Percentiles rank a stretch among this genome's conserved stretches.
Conservation (phyloP, 1,140 invertebrate genomes). For the Alviniconcha marisindica region DNA sequence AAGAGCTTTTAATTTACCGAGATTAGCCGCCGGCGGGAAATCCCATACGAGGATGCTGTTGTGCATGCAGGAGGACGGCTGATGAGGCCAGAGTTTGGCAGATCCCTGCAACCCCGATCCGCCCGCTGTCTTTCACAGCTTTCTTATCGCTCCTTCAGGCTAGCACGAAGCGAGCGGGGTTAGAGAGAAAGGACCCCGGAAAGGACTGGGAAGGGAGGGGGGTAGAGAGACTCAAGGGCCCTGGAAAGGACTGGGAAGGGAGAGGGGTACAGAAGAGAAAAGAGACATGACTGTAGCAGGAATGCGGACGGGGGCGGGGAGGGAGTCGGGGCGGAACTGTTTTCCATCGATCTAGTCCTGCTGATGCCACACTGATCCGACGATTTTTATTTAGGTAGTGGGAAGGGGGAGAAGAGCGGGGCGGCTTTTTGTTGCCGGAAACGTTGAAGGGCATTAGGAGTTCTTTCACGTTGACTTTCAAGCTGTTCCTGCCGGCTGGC, state of each 20-base stretch:
- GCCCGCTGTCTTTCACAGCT: constrained; percentile 5
- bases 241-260: not conserved
- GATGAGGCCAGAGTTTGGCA: not conserved
- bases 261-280: not conserved
- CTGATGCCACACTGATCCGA: too few species aligned
- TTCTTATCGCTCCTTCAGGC: constrained; percentile 8
- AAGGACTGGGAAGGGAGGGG: not conserved
- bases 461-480: too few species aligned
- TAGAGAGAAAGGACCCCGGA: not conserved
- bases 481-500: too few species aligned
- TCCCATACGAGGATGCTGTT: not conserved
- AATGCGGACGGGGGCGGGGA: not conserved
- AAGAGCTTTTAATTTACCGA: constrained; percentile 40
- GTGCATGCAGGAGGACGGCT: constrained; percentile 2
- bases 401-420: too few species aligned
- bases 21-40: constrained; percentile 31
- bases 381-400: too few species aligned
- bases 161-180: not conserved
- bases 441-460: too few species aligned
- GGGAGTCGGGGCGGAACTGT: too few species aligned
- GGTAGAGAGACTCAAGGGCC: not conserved
- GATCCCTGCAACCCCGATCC: not conserved
- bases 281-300: not conserved
- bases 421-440: too few species aligned
- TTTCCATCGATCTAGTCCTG: too few species aligned